Evolutionary conservation across 1,140 invertebrate genomes (phyloP), one percentile per base, ranked within the genome.

Genomic region (Cherax destructor): DNA sequence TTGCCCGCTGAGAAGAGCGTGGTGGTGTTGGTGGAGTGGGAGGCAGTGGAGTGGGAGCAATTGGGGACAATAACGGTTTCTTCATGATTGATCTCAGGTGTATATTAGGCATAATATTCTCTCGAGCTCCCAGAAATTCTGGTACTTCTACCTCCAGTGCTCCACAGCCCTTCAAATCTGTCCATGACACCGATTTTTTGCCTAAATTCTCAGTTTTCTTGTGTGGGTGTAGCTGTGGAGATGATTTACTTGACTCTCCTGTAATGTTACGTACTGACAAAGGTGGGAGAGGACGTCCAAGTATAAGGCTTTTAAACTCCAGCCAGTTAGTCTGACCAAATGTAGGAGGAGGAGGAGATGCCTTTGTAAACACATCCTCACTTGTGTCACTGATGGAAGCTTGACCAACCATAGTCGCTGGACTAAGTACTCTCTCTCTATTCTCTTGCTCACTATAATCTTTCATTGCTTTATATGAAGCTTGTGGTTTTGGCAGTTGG

Each of bases 141-240:
- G 88, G n/a, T 61, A 91, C 84, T n/a, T 91, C 90, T 16, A 61
- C 87, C 59, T 91, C 90, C 13, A 91, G 78, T 56, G 78, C 84
- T 59, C 90, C 90, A 61, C 90, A 86, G 7, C 90, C 90, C 41
- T 91, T 56, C 77, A 91, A 77, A 77, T 91, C 90, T 6, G 90
- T 91, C 90, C 90, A 91, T 10, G 90, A 91, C n/a, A 91, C 90
- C 21, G 90, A 80, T 76, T 91, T 91, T 24, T 91, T 91, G 49
- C 77, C 47, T 1, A 91, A 77, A 11, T 61, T 86, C 21, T 81
- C 77, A 7, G 78, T 21, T 16, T 65, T 74, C 47, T 65, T 47
- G 13, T 65, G 47, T 47, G 72, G 78, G 47, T 91, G 83, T 4
- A 91, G 69, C 79, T 91, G 90, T n/a, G 90, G 90, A 6, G 90